Base-by-base conservation (phyloP, 64 coral and sea anemone species). In the Actinia equina region DNA sequence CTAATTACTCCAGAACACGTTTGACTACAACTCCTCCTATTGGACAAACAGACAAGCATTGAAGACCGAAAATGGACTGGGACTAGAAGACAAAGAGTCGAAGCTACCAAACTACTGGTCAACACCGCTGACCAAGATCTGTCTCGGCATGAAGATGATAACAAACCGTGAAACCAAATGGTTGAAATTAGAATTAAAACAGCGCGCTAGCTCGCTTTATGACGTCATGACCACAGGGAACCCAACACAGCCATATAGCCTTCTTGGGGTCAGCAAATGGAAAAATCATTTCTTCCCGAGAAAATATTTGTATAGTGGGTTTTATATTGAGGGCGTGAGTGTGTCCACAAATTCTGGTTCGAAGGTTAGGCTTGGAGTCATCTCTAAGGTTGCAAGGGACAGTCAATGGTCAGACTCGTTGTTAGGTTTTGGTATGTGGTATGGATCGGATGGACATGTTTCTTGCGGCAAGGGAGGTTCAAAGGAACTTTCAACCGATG, bases 41-140 rank as follows among this genome's bases (percentile, higher is more conserved):
- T 85, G 83, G 83, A 85, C 83, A 25, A 85, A 59, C 83, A 85
- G 58, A 18, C 16, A 10, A 41, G 30, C 83, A 13, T 30, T 85
- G 5, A 15, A 85, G 20, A 18, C 26, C 26, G 59, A 63, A 41
- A 85, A 54, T 52, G 83, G 83, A 41, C 83, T 60, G 30, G 43
- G 16, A 20, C 83, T 85, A 41, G 54, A 85, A 43, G 42, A 60
- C 1, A 13, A 58, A 2, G 49, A 54, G 7, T 22, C 83, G 0
- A 60, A 58, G 17, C 83, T 85, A 63, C 83, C 55, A 57, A 85
- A 56, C 0, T 85, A 85, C 55, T 85, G 83, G 83, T 60, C 83
- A 61, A 85, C 83, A 60, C 59, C 83, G 59, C 59, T 85, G 25
- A 85, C 83, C 55, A 54, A 63, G 52, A 57, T 85, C 18, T 85